Percentiles rank a stretch among this genome's conserved stretches.
phyloP scores from a whole-genome alignment of 2,113 vertebrate genomes.

The Heterotilapia buettikoferi region DNA sequence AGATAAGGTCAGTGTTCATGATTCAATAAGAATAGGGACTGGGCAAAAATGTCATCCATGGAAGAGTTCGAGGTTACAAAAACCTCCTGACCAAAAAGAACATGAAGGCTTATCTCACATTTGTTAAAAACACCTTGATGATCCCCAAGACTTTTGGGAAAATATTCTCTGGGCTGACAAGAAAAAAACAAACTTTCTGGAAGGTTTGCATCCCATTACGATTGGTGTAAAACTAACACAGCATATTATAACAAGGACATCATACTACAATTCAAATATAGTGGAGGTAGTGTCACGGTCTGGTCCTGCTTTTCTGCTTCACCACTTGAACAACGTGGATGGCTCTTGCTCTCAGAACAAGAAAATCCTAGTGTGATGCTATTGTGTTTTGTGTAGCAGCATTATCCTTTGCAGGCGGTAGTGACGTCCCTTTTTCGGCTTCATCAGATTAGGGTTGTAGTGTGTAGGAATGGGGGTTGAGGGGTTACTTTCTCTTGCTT shows the following conservation, averaged over 20 bases:
- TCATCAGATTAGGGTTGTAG: background rate
- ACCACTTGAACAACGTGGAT: background rate
- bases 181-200: background rate
- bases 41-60: background rate
- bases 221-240: background rate
- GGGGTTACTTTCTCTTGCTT: background rate
- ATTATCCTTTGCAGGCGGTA: background rate
- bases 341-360: background rate
- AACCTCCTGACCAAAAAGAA: background rate
- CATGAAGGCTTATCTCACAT: background rate
- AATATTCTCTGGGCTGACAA: background rate
- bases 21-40: background rate
- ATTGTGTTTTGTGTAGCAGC: background rate
- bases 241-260: background rate
- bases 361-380: background rate
- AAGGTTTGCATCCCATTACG: background rate
- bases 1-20: background rate
- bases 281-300: background rate
- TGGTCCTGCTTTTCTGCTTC: background rate
- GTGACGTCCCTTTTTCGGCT: background rate
- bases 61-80: background rate
- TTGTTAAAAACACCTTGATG: background rate
- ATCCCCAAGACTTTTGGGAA: background rate
- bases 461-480: accelerated
- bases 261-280: background rate